A percentile compares a stretch with the other conserved stretches of the same genome.
phyloP scores from a whole-genome alignment of 2,888 invertebrate species.

The Carterocephalus palaemon region DNA sequence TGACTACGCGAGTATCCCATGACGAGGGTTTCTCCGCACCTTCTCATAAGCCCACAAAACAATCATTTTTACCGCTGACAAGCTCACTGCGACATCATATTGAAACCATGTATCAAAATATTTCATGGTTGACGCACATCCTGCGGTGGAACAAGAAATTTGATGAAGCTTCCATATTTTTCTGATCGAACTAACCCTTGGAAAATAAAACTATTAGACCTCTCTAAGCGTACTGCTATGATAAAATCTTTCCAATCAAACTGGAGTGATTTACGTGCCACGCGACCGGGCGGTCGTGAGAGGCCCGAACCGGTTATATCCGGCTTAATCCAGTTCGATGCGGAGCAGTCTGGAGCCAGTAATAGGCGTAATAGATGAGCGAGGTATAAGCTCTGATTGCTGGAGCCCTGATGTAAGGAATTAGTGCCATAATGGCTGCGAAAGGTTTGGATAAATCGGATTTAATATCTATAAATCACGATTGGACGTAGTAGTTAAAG shows the following conservation, averaged over 20 bases:
- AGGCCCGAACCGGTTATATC: conserved; percentile 39
- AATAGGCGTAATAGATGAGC: conserved; percentile 25
- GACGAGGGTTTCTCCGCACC: no score
- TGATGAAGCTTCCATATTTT: no score
- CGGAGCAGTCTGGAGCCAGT: conserved; percentile 33
- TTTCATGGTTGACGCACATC: no score
- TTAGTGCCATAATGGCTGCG: conserved; percentile 10
- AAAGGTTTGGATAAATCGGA: conserved; percentile 8
- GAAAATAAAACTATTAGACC: conserved; percentile 16
- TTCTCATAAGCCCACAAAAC: no score
- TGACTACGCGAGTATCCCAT: no score
- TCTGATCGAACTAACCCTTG: no score
- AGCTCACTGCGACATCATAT: no score
- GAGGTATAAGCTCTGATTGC: conserved; percentile 21
- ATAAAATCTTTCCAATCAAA: conserved; percentile 26
- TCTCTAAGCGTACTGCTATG: conserved; percentile 18
- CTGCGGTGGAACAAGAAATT: no score
- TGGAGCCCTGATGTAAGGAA: conserved; percentile 19
- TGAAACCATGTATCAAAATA: no score
- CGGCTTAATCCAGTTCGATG: conserved; percentile 39
- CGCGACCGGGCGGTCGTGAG: conserved; percentile 32
- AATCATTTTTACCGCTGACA: no score
- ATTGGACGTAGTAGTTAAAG: no score
- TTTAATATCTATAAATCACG: conserved; percentile 14
- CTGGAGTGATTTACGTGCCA: conserved; percentile 24